Evolutionary conservation across 2,797 vertebrate species (phyloP), one percentile per base, ranked within the genome.

Genomic region (Strix occidentalis): DNA sequence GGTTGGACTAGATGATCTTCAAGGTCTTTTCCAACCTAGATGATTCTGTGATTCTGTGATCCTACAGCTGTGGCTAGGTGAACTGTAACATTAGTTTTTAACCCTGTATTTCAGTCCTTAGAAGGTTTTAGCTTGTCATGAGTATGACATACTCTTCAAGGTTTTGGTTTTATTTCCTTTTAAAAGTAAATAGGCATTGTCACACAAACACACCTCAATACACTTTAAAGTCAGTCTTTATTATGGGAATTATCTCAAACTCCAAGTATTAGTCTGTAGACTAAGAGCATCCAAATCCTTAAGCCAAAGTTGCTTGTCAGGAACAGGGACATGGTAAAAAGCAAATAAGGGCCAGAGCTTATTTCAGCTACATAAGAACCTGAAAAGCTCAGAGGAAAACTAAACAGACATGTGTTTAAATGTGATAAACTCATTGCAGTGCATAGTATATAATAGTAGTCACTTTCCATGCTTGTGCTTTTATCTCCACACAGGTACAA

Each of bases 401-500:
- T 54, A 53, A 82, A 37, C 0, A 1, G 31, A 20, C 26, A n/a
- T 3, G 1, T 0, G 2, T 68, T 84, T 87, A 79, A 57, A 72
- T 7, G 37, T 3, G 6, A 21, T 54, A 50, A 84, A 54, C 6
- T 53, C 54, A 26, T 11, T 12, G 20, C 13, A 33, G 9, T 16
- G 13, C 28, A 4, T 16, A 10, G 13, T 26, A 56, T 63, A 0
- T 21, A 16, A 63, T 0, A 31, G 29, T 7, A 28, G 12, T 43
- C 24, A 51, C 28, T 51, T 48, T 43, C 25, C 6, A 6, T 8
- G 10, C 28, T 50, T 61, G 29, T 65, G 6, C 13, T 87, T 75
- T 66, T 54, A 26, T 13, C 16, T 15, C 11, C 13, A 2, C 3
- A 5, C 17, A 26, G 9, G 39, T 60, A 31, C 16, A 69, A 7